Conservation (phyloP, 2,888 invertebrate genomes). For the Zaprionus obscuricornis region DNA sequence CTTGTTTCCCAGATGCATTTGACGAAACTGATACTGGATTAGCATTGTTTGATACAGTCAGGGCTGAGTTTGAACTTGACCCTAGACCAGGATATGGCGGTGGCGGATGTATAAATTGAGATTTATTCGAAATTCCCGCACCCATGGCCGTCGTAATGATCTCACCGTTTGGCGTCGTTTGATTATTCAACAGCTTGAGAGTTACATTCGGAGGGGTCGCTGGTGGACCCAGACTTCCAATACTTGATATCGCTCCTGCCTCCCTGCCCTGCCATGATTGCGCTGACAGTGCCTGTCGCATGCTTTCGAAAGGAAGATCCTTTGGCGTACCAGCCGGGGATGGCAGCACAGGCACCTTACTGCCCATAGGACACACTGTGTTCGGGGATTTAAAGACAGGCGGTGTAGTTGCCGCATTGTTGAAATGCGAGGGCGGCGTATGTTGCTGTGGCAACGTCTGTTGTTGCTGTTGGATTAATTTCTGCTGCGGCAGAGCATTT, state of each 20-base stretch:
- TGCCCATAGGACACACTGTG: constrained; percentile 93
- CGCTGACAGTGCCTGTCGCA: constrained; percentile 95
- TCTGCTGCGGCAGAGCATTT: constrained; percentile 44
- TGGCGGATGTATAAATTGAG: constrained; percentile 82
- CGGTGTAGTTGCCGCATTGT: constrained; percentile 57
- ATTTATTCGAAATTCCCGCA: constrained; percentile 59
- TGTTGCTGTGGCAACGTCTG: constrained; percentile 49
- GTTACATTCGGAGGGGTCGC: constrained; percentile 73
- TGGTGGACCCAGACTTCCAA: constrained; percentile 52
- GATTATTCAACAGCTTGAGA: constrained; percentile 76
- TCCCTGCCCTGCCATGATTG: constrained; percentile 92
- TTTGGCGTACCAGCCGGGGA: constrained; percentile 84
- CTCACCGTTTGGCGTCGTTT: constrained; percentile 65
- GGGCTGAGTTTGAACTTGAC: constrained; percentile 33
- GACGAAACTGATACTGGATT: constrained; percentile 33
- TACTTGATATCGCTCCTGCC: constrained; percentile 79
- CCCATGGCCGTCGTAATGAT: constrained; percentile 43
- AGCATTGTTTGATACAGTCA: constrained; percentile 32
- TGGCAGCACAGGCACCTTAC: constrained; percentile 86
- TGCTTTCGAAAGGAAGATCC: constrained; percentile 94
- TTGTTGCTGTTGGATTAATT: constrained; percentile 55
- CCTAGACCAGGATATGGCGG: constrained; percentile 81
- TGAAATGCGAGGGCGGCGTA: constrained; percentile 49
- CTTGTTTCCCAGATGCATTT: constrained; percentile 33
- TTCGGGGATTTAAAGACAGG: constrained; percentile 90